Evolutionary conservation across 2,888 invertebrate genomes (phyloP), one percentile per base, ranked within the genome.

Genomic region (Tinea pellionella): DNA sequence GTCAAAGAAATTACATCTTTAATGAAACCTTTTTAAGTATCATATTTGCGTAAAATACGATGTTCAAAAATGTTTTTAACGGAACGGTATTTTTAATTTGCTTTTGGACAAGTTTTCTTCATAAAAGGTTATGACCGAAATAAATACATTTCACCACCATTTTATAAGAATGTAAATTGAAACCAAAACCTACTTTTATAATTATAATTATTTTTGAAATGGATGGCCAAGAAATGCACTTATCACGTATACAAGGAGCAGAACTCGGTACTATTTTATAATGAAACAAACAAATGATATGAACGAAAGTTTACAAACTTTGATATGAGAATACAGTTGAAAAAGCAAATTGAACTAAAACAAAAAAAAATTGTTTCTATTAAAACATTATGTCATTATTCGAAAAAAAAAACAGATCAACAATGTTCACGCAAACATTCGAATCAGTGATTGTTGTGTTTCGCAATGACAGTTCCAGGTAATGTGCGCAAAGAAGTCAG

Each of bases 81-180:
- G 47, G 9, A 47, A n/a, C 47, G 47, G 47, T 47, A 47, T 16
- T 37, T 37, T 24, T n/a, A 41, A 2, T 16, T 19, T 55, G 24
- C 55, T 24, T 55, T 11, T 55, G 55, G 29, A 55, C 55, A 19
- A 18, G 24, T 55, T n/a, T 55, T 29, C 24, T 29, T 55, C 19
- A 55, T 55, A 55, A 55, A 37, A 55, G 55, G 55, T 55, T 55
- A 18, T 55, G 19, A n/a, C 55, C 55, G 55, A 55, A 55, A 55
- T 47, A 47, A 37, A 37, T 24, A 24, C 2, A 37, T 37, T 37
- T 37, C 37, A 37, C 37, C 37, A 37, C 37, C 37, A 37, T n/a
- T 37, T 37, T 37, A 37, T 37, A n/a, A 9, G 37, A 37, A 37
- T 37, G 37, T 37, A 37, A 37, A 37, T 37, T 37, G 37, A 2